A percentile compares a stretch with the other conserved stretches of the same genome.
These are phyloP conservation scores for Drosophila bocki DNA, from an alignment of 1,140 invertebrate species.

Conservation along the genomic window DNA sequence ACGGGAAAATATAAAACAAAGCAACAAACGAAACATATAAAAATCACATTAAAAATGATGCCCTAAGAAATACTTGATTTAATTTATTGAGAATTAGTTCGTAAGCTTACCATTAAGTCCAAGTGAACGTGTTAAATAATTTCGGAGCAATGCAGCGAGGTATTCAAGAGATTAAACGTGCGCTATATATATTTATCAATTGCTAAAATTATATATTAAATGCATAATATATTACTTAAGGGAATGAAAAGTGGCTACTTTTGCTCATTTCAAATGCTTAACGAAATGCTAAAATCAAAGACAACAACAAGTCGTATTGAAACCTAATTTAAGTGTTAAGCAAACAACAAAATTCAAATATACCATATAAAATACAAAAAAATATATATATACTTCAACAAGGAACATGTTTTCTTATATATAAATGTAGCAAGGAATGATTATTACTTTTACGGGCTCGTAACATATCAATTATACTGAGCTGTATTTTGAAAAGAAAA, in stretches of 20 bases:
- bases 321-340: slow-evolving; percentile 73
- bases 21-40: slow-evolving; percentile 40
- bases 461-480: slow-evolving; percentile 81
- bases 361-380: slow-evolving; percentile 35
- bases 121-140: slow-evolving; percentile 60
- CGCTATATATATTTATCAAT: slow-evolving; percentile 70
- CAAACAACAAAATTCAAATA: slow-evolving; percentile 41
- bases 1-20: slow-evolving; percentile 62
- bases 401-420: slow-evolving; percentile 56
- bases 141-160: slow-evolving; percentile 60
- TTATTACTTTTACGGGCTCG: slow-evolving; percentile 67
- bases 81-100: slow-evolving; percentile 51
- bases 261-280: slow-evolving; percentile 64
- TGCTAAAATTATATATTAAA: slow-evolving; percentile 52
- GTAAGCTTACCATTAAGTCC: slow-evolving; percentile 58
- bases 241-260: slow-evolving; percentile 51
- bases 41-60: slow-evolving; percentile 51
- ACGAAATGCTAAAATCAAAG: slow-evolving; percentile 56
- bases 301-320: slow-evolving; percentile 47
- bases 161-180: slow-evolving; percentile 32
- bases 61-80: slow-evolving; percentile 47
- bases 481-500: slow-evolving; percentile 62
- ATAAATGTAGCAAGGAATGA: slow-evolving; percentile 32
- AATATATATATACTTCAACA: slow-evolving; percentile 49
- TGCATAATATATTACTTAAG: slow-evolving; percentile 52